Conservation (phyloP, 2,797 vertebrate genomes). For the Cryptoprocta ferox region DNA sequence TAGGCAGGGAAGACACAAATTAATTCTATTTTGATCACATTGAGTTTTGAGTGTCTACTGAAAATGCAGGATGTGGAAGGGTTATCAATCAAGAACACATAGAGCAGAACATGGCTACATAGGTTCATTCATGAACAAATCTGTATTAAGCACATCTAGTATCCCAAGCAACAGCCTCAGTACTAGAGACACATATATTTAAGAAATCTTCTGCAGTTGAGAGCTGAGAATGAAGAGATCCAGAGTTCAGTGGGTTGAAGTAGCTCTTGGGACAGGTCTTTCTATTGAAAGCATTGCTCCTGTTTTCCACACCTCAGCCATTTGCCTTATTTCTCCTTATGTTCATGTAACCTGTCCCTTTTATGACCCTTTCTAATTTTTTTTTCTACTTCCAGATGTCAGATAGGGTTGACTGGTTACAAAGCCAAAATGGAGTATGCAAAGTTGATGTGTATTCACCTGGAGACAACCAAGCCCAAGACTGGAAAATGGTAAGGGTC, state of each 20-base stretch:
- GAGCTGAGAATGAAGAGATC: not conserved
- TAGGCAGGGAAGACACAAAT: not conserved
- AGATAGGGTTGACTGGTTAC: slow-evolving; percentile 75
- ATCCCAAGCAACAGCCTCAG: not conserved
- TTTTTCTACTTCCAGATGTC: slow-evolving; percentile 68
- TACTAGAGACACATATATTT: not conserved
- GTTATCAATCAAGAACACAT: not conserved
- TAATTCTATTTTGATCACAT: not conserved
- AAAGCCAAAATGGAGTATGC: slow-evolving; percentile 79
- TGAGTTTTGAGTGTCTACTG: not conserved
- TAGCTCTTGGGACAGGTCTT: not conserved
- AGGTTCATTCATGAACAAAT: not conserved
- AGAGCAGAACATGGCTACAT: not conserved
- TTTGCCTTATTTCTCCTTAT: not conserved
- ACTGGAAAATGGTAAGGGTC: slow-evolving; percentile 66
- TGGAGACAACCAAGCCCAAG: slow-evolving; percentile 56
- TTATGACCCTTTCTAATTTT: not conserved
- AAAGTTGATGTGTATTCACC: slow-evolving; percentile 75
- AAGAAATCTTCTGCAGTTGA: not conserved
- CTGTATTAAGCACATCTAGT: not conserved
- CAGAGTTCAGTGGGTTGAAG: not conserved
- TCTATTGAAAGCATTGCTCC: not conserved
- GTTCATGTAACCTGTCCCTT: not conserved
- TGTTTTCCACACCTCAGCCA: not conserved
- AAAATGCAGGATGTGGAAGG: not conserved